These are phyloP conservation scores for Podotricha telesiphe DNA, from an alignment of 2,888 invertebrate species.

Conservation along the genomic window DNA sequence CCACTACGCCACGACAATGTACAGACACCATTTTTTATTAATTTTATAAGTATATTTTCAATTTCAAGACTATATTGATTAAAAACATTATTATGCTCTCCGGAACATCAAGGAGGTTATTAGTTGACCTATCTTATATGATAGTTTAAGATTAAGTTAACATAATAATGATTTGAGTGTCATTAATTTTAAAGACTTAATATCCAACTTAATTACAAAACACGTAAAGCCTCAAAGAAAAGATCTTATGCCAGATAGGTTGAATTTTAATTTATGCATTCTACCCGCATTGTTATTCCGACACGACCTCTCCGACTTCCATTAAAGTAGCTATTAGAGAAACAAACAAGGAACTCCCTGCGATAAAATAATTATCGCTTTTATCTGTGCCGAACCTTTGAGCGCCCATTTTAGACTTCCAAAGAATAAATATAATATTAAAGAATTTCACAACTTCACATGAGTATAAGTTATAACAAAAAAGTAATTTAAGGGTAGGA, in stretches of 20 bases:
- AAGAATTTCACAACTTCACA: slow-evolving; percentile 62
- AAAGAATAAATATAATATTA: slow-evolving; percentile 62
- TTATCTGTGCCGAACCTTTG: slow-evolving; percentile 69
- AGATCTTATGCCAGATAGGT: slow-evolving; percentile 57
- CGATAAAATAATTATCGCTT: slow-evolving; percentile 82
- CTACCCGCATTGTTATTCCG: slow-evolving; percentile 64
- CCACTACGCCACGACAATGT: too few relatives aligned
- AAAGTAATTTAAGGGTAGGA: slow-evolving; percentile 64
- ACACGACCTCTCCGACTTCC: slow-evolving; percentile 65
- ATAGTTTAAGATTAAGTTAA: not conserved
- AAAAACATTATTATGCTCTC: too few relatives aligned
- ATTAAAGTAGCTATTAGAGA: slow-evolving; percentile 81
- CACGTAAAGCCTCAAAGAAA: slow-evolving; percentile 47
- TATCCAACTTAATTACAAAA: slow-evolving; percentile 30
- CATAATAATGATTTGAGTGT: not conserved
- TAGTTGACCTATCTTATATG: not conserved
- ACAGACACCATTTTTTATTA: too few relatives aligned
- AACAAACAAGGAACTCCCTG: slow-evolving; percentile 80
- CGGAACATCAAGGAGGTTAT: too few relatives aligned
- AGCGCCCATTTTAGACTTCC: slow-evolving; percentile 53
- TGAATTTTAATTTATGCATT: slow-evolving; percentile 69
- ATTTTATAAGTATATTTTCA: too few relatives aligned
- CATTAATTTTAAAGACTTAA: slow-evolving; percentile 12
- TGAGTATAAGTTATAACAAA: slow-evolving; percentile 54
- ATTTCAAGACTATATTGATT: too few relatives aligned